phyloP scores from a whole-genome alignment of 2,888 invertebrate species.

The Aradus depressus region DNA sequence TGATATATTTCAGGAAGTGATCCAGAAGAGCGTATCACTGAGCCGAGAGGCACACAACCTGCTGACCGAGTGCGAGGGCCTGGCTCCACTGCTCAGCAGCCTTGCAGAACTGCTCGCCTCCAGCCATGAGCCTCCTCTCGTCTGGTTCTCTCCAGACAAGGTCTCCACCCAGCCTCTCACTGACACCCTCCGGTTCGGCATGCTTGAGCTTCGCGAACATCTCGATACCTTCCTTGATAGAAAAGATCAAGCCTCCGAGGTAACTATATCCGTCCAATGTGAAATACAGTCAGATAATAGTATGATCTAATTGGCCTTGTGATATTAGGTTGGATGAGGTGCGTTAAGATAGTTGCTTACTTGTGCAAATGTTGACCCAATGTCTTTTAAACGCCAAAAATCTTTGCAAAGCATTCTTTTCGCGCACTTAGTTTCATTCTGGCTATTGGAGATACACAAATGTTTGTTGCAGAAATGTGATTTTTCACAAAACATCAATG shows the following conservation, averaged over 20 bases:
- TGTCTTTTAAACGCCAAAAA: too few species aligned
- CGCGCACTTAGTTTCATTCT: too few species aligned
- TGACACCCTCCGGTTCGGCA: slow-evolving; percentile 75
- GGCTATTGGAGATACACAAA: too few species aligned
- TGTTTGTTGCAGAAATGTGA: too few species aligned
- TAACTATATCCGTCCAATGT: too few species aligned
- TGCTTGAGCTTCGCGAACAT: slow-evolving; percentile 89
- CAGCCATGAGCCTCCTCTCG: slow-evolving; percentile 69
- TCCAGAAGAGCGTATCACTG: slow-evolving; percentile 60
- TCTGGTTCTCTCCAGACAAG: slow-evolving; percentile 69
- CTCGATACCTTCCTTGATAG: slow-evolving; percentile 89
- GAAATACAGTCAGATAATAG: too few species aligned
- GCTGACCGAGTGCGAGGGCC: slow-evolving; percentile 39
- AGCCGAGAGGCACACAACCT: slow-evolving; percentile 64
- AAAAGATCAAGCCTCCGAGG: slow-evolving; percentile 77
- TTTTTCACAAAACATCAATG: too few species aligned
- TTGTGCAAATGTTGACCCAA: too few species aligned
- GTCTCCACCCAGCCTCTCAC: slow-evolving; percentile 59
- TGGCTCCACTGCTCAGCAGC: slow-evolving; percentile 40
- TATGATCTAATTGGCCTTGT: too few species aligned
- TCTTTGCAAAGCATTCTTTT: too few species aligned
- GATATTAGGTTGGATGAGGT: too few species aligned
- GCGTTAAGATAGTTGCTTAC: too few species aligned
- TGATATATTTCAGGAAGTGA: slow-evolving; percentile 54
- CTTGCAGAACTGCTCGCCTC: slow-evolving; percentile 46